A percentile compares a stretch with the other conserved stretches of the same genome.
Evolutionary conservation across 2,888 invertebrate species (phyloP).

Genomic region (Hylaea fasciaria): DNA sequence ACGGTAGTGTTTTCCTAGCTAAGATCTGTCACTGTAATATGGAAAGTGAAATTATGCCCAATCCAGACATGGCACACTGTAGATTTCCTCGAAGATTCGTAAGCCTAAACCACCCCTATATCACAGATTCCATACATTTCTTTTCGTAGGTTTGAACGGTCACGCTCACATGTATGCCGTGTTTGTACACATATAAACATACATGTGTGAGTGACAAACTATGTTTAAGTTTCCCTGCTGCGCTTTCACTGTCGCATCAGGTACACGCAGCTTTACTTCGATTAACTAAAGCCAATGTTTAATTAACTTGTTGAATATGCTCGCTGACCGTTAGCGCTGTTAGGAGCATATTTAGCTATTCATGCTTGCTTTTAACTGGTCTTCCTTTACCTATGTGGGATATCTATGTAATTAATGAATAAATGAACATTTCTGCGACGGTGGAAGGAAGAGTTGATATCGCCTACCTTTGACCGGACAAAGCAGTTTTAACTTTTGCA

Average conservation of each 20-base stretch:
- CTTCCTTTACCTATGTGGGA: constrained; percentile 8
- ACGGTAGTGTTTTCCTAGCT: too few species aligned
- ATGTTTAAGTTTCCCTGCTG: constrained; percentile 5
- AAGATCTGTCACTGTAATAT: too few species aligned
- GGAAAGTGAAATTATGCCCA: too few species aligned
- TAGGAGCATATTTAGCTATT: constrained; percentile 17
- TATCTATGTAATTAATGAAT: constrained; percentile 18
- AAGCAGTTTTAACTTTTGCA: too few species aligned
- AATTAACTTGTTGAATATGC: constrained; percentile 43
- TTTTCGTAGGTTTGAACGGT: too few species aligned
- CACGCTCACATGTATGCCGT: too few species aligned
- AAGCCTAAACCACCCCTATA: too few species aligned
- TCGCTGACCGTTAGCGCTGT: constrained; percentile 28
- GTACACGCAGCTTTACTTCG: constrained; percentile 38
- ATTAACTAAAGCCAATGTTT: constrained; percentile 43
- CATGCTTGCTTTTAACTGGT: constrained; percentile 26
- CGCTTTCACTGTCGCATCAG: constrained; percentile 14
- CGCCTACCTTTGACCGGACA: too few species aligned
- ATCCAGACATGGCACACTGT: too few species aligned
- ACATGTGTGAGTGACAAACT: background rate
- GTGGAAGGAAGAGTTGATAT: background rate
- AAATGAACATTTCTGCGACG: constrained; percentile 17
- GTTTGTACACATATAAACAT: too few species aligned
- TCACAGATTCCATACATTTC: too few species aligned
- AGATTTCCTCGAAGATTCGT: too few species aligned